These are phyloP conservation scores for Tenodera sinensis DNA, from an alignment of 2,888 invertebrate species.

Conservation along the genomic window DNA sequence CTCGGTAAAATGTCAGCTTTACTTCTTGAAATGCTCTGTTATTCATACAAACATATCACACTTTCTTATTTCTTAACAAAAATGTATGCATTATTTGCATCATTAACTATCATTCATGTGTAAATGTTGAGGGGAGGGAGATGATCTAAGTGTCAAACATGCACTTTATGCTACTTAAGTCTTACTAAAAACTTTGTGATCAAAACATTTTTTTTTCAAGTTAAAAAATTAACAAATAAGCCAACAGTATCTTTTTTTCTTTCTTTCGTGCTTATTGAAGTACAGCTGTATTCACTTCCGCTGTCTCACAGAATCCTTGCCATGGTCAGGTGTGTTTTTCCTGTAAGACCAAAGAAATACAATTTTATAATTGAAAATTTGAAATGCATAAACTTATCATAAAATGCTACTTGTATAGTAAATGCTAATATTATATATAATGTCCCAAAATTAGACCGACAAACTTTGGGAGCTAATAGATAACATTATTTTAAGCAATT, in stretches of 20 bases:
- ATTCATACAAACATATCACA: background rate
- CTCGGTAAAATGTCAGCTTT: background rate
- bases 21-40: background rate
- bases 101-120: background rate
- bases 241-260: conserved; percentile 6
- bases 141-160: conserved; percentile 13
- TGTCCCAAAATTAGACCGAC: no score
- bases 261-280: background rate
- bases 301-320: conserved; percentile 41
- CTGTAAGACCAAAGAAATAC: conserved; percentile 34
- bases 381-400: no score
- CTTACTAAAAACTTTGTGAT: conserved; percentile 16
- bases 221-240: conserved; percentile 18
- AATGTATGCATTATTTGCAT: background rate
- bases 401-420: no score
- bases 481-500: no score
- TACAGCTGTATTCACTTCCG: conserved; percentile 37
- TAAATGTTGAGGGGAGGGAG: conserved; percentile 8
- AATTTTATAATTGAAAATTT: no score
- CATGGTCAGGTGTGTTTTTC: conserved; percentile 41
- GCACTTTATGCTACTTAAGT: conserved; percentile 8
- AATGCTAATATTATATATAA: no score
- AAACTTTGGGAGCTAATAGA: no score
- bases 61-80: background rate
- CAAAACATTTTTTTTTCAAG: conserved; percentile 16